A percentile compares a stretch with the other conserved stretches of the same genome.
These are phyloP conservation scores for Selenia dentaria DNA, from an alignment of 2,888 invertebrate species.

Conservation along the genomic window DNA sequence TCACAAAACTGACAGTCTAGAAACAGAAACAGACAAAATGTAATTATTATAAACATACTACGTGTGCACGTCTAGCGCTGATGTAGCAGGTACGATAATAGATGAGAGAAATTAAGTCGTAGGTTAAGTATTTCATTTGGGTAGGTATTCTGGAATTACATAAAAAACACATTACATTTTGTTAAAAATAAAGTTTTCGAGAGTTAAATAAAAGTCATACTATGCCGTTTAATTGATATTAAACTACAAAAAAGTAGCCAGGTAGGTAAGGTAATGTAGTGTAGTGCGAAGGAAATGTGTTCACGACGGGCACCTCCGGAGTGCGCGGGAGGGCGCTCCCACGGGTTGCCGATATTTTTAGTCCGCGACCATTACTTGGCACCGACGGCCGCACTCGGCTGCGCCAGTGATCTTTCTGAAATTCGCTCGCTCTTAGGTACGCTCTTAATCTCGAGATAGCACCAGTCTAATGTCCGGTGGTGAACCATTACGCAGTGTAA, in stretches of 20 bases:
- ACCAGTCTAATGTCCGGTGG: conserved; percentile 65
- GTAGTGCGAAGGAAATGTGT: conserved; percentile 78
- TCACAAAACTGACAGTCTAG: conserved; percentile 13
- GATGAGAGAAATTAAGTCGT: conserved; percentile 11
- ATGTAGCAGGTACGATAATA: conserved; percentile 22
- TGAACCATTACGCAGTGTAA: conserved; percentile 52
- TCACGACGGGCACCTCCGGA: conserved; percentile 71
- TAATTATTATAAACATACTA: conserved; percentile 13
- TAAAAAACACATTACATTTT: too few species aligned
- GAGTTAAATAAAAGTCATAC: too few species aligned
- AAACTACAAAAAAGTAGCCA: conserved; percentile 40
- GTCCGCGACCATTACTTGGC: conserved; percentile 87
- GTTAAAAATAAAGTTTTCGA: too few species aligned
- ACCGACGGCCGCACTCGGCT: conserved; percentile 82
- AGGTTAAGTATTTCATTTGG: conserved; percentile 16
- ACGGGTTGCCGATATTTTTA: conserved; percentile 87
- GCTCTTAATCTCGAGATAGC: conserved; percentile 73
- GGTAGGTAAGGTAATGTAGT: conserved; percentile 50
- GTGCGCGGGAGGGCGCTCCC: conserved; percentile 85
- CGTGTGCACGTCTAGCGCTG: conserved; percentile 18
- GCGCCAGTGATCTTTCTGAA: conserved; percentile 82
- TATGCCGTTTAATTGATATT: conserved; percentile 10
- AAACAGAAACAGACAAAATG: conserved; percentile 18
- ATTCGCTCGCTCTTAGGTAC: conserved; percentile 76
- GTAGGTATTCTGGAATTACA: conserved; percentile 5